Conservation (phyloP, 2,797 vertebrate species). For the Argyrosomus regius region DNA sequence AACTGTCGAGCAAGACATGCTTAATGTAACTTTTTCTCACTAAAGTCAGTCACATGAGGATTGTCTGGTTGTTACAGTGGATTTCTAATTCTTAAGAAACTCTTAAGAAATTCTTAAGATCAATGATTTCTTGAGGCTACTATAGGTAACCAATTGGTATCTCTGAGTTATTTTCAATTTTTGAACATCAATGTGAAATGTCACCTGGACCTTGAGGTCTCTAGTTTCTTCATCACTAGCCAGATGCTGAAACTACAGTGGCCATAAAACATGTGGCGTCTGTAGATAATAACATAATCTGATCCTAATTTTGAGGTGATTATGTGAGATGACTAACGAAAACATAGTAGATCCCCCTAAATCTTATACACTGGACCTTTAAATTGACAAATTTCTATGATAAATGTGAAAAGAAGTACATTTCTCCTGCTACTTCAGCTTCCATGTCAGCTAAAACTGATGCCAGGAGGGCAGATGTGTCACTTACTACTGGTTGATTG, state of each 20-base stretch:
- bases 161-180: neutral
- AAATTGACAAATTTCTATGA: neutral
- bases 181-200: neutral
- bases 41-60: neutral
- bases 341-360: too few species aligned
- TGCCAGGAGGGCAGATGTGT: neutral
- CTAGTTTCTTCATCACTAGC: too few species aligned
- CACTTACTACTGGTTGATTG: neutral
- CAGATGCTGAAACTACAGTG: too few species aligned
- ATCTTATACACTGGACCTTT: too few species aligned
- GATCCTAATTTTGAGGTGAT: too few species aligned
- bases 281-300: too few species aligned
- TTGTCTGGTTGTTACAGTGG: neutral
- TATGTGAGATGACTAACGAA: too few species aligned
- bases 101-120: too few species aligned
- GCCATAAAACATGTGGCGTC: too few species aligned
- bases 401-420: neutral
- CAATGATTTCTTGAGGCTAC: neutral
- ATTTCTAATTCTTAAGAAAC: neutral
- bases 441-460: neutral
- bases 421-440: neutral
- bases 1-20: neutral
- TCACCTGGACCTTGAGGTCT: neutral
- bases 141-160: constrained; percentile 1
- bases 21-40: neutral